These are phyloP conservation scores for Pammene fasciana DNA, from an alignment of 2,888 invertebrate species.

Conservation along the genomic window DNA sequence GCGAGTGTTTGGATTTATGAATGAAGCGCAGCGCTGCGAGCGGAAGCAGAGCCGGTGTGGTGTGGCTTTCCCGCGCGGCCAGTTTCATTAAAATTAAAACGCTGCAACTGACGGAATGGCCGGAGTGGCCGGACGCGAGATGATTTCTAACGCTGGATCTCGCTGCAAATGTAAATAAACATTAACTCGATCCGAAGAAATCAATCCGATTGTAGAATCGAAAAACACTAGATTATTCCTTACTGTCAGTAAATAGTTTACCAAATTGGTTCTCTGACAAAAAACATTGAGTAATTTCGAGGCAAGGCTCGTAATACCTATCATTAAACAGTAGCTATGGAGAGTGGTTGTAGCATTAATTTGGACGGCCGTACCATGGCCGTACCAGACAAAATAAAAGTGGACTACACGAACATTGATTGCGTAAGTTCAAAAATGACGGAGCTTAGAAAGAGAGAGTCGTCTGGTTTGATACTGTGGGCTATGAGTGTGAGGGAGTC, in stretches of 20 bases:
- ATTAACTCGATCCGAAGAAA: conserved; percentile 14
- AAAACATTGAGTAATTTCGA: conserved; percentile 43
- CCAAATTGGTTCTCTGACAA: conserved; percentile 38
- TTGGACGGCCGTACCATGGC: conserved; percentile 69
- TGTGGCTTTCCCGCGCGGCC: conserved; percentile 81
- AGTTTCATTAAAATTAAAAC: conserved; percentile 84
- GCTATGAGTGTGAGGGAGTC: conserved; percentile 65
- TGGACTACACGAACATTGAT: conserved; percentile 64
- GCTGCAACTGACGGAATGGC: conserved; percentile 77
- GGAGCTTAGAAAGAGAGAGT: conserved; percentile 61
- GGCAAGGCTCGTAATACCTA: conserved; percentile 56
- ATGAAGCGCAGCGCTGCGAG: conserved; percentile 81
- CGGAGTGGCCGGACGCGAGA: conserved; percentile 76
- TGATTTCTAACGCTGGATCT: conserved; percentile 71
- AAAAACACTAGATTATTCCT: conserved; percentile 30
- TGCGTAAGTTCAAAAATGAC: conserved; percentile 58
- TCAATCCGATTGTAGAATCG: conserved; percentile 28
- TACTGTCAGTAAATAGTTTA: conserved; percentile 40
- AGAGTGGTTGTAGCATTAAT: conserved; percentile 66
- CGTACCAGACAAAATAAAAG: conserved; percentile 70
- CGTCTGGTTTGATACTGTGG: conserved; percentile 63
- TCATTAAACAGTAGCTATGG: conserved; percentile 71
- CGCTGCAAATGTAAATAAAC: conserved; percentile 37
- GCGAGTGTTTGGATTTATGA: conserved; percentile 71
- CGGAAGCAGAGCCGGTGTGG: conserved; percentile 80